A percentile compares a stretch with the other conserved stretches of the same genome.
phyloP scores from a whole-genome alignment of 1,140 invertebrate species.

The Protaetia brevitarsis region DNA sequence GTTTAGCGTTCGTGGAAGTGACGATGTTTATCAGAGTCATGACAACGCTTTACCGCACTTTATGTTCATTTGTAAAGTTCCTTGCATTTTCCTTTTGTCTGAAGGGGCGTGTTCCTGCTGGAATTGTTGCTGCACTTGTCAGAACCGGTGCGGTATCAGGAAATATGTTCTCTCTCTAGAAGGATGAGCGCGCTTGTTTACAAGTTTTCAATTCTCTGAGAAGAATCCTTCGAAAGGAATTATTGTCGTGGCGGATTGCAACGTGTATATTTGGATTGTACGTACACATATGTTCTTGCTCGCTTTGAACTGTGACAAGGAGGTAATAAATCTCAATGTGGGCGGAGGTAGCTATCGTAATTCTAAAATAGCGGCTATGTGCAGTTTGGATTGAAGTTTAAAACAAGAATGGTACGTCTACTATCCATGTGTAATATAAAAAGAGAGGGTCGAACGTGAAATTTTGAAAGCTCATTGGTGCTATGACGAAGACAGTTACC shows the following conservation, averaged over 20 bases:
- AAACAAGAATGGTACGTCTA: too few relatives aligned
- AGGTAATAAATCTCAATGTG: too few relatives aligned
- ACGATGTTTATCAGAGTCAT: constrained; percentile 16
- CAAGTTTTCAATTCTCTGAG: background rate
- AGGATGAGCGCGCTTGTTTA: constrained; percentile 4
- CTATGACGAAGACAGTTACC: too few relatives aligned
- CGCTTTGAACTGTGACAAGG: too few relatives aligned
- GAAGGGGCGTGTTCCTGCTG: background rate
- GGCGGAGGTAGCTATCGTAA: too few relatives aligned
- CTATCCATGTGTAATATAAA: too few relatives aligned
- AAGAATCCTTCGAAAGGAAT: background rate
- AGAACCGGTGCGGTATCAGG: background rate
- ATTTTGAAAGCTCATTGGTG: too few relatives aligned
- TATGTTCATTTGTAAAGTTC: constrained; percentile 14
- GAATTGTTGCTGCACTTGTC: background rate
- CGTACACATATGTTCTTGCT: background rate
- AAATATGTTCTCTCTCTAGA: constrained; percentile 8
- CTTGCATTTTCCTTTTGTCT: constrained; percentile 8
- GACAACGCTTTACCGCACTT: constrained; percentile 15
- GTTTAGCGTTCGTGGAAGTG: constrained; percentile 1
- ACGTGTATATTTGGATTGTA: background rate
- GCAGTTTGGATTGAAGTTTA: too few relatives aligned
- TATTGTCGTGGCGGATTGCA: background rate
- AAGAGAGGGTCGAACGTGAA: too few relatives aligned
- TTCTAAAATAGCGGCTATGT: too few relatives aligned